Base-by-base conservation (phyloP, 2,113 vertebrate genomes). In the Herpailurus yagouaroundi region DNA sequence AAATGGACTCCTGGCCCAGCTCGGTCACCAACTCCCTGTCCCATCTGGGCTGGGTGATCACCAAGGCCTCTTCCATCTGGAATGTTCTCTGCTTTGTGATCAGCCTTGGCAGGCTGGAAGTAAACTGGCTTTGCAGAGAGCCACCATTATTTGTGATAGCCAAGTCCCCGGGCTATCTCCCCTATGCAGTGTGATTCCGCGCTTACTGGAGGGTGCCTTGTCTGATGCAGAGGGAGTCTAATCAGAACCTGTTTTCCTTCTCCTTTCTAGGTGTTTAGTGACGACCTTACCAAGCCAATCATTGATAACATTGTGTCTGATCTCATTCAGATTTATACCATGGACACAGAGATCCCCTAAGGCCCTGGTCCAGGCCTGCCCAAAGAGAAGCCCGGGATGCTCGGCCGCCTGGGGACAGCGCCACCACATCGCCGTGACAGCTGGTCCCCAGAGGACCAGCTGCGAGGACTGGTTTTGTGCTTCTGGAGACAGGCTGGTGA, bases 331-430 rank as follows among this genome's bases (percentile, higher is more conserved):
- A 99, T 99, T 87, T 99, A 99, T 92, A 99, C 99, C 97, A 98
- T 99, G 99, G 99, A 99, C 96, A 99, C 99, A 92, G 99, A 99
- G 98, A 99, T 99, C 95, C 97, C 98, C 89, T 99, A 99, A 98
- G 52, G 95, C 90, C 68, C 85, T 80, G 81, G 64, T 68, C 82
- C 73, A 79, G 94, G 86, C 66, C 90, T 94, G 36, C 74, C 94
- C 90, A 96, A 89, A 95, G 94, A 97, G 94, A 97, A 97, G 71
- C 60, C 84, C 96, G 79, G 84, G 90, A 88, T 60, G 89, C 89
- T 85, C 77, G 14, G 94, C 69, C 77, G 81, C 85, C 91, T 93
- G 91, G 89, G 93, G 91, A 93, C 6, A 8, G 92, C 89, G 63
- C 68, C 41, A 92, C 82, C 86, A 93, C 23, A 33, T 90, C 27